Evolutionary conservation across 1,140 invertebrate genomes (phyloP).

Genomic region (Heliothis subflexa): DNA sequence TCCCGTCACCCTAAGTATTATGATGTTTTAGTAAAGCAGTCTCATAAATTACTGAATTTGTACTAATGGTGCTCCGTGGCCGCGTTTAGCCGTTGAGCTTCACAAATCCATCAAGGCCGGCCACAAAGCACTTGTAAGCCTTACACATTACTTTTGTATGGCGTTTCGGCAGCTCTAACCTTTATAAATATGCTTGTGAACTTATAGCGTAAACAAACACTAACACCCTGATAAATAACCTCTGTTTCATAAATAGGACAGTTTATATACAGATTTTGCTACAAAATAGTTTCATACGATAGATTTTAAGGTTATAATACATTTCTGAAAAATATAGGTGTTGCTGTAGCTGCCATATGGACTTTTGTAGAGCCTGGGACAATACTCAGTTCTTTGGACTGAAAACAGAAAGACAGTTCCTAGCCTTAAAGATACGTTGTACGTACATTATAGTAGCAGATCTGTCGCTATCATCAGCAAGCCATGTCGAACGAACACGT

Average conservation of each 20-base stretch:
- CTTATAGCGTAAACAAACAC: neutral
- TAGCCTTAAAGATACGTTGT: too few relatives aligned
- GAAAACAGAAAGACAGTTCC: too few relatives aligned
- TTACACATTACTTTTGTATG: conserved; percentile 28
- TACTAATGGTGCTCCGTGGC: conserved; percentile 20
- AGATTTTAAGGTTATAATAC: too few relatives aligned
- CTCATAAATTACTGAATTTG: conserved; percentile 21
- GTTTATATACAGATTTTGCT: too few relatives aligned
- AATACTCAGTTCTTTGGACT: too few relatives aligned
- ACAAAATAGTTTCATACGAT: too few relatives aligned
- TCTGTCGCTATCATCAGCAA: neutral
- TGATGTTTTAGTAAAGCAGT: conserved; percentile 19
- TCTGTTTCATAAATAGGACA: too few relatives aligned
- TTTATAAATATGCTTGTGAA: neutral
- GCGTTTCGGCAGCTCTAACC: conserved; percentile 28
- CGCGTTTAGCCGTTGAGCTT: conserved; percentile 13
- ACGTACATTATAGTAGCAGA: neutral
- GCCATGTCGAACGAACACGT: neutral
- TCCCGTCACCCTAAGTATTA: conserved; percentile 7
- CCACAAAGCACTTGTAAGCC: conserved; percentile 19
- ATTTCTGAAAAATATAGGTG: too few relatives aligned
- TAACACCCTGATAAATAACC: too few relatives aligned
- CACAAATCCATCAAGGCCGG: conserved; percentile 24
- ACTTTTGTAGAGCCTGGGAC: too few relatives aligned
- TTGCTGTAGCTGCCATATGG: too few relatives aligned